These are phyloP conservation scores for Drosophila picticornis DNA, from an alignment of 2,888 invertebrate species.

Conservation along the genomic window DNA sequence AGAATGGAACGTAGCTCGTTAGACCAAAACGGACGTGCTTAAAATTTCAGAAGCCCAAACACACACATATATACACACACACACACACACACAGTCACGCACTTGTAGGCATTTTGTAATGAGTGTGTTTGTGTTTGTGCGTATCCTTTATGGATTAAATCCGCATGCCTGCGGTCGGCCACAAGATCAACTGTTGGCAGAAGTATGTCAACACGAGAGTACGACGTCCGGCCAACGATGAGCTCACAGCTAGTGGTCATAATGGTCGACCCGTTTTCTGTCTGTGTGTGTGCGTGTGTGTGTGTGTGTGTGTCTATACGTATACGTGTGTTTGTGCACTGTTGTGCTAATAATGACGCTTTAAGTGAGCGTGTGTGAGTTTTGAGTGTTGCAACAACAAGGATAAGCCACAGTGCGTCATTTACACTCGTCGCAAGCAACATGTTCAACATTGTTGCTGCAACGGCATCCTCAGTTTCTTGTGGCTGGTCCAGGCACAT, in stretches of 20 bases:
- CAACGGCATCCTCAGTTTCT: conserved; percentile 2
- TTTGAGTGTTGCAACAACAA: conserved; percentile 63
- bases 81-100: conserved; percentile 14
- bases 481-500: conserved; percentile 11
- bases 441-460: conserved; percentile 44
- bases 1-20: conserved; percentile 69
- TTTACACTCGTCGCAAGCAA: conserved; percentile 36
- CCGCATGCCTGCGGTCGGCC: conserved; percentile 80
- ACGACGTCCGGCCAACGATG: conserved; percentile 52
- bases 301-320: conserved; percentile 11
- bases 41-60: conserved; percentile 72
- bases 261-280: conserved; percentile 61
- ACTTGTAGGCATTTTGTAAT: conserved; percentile 37
- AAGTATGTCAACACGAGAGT: conserved; percentile 80
- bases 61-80: conserved; percentile 26
- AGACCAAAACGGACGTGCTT: conserved; percentile 80
- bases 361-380: conserved; percentile 53
- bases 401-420: conserved; percentile 58
- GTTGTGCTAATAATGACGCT: conserved; percentile 80
- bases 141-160: conserved; percentile 82
- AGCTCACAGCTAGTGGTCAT: conserved; percentile 76
- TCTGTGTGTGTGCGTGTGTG: conserved; percentile 1
- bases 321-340: conserved; percentile 19
- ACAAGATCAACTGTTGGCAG: conserved; percentile 82
- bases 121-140: conserved; percentile 61